Conservation (phyloP, 2,797 vertebrate genomes). For the Oreochromis mossambicus region DNA sequence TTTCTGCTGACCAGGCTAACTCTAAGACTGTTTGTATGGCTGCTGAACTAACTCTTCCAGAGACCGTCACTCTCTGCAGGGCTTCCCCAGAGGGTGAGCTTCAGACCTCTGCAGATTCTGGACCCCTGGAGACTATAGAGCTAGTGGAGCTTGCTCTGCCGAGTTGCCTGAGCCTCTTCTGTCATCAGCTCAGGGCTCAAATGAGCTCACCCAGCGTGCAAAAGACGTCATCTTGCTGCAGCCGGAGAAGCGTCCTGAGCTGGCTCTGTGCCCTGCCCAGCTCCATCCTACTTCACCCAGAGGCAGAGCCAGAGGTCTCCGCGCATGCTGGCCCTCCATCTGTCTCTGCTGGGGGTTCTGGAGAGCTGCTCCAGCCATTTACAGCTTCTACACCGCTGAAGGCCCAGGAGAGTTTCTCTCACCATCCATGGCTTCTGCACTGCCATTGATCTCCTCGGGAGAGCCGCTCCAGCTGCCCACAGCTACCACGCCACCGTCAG, state of each 20-base stretch:
- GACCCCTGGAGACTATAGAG: neutral
- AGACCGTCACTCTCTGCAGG: neutral
- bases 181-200: neutral
- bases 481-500: neutral
- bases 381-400: rapidly evolving
- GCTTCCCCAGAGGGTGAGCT: neutral
- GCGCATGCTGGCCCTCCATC: neutral
- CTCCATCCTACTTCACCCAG: neutral
- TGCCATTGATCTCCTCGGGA: neutral
- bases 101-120: neutral
- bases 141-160: neutral
- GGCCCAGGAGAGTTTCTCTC: neutral
- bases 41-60: neutral
- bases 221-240: neutral
- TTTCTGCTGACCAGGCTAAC: neutral
- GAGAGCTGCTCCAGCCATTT: neutral
- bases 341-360: neutral
- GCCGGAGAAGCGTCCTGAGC: rapidly evolving
- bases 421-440: neutral
- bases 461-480: neutral
- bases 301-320: neutral
- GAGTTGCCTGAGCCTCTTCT: neutral
- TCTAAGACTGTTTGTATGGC: neutral
- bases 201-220: neutral
- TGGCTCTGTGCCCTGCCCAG: neutral